Conservation (phyloP, 2,113 vertebrate species). For the Melanocharis versteri region DNA sequence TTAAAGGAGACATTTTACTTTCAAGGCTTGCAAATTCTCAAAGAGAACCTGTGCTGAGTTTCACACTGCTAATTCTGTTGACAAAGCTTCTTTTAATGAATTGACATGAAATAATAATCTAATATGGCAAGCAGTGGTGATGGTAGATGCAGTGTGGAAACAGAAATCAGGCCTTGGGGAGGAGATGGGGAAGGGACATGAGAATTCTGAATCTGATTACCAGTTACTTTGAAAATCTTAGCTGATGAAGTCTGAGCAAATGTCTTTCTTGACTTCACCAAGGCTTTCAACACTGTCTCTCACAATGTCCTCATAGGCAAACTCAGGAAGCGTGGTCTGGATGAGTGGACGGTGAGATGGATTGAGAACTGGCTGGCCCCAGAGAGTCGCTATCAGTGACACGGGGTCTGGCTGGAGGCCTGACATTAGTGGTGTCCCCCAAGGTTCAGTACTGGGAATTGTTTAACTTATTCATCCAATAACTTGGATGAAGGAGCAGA, state of each 20-base stretch:
- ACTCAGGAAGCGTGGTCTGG: neutral
- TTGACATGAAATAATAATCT: neutral
- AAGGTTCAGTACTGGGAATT: neutral
- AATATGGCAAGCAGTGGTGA: neutral
- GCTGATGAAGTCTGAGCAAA: neutral
- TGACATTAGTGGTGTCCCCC: neutral
- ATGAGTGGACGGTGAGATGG: neutral
- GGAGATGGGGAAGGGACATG: neutral
- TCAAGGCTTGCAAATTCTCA: neutral
- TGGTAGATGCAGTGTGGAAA: neutral
- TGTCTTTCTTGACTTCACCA: neutral
- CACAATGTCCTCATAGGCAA: neutral
- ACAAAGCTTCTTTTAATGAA: neutral
- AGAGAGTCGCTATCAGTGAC: rapidly evolving
- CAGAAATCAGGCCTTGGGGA: neutral
- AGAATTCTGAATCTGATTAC: neutral
- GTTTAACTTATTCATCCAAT: neutral
- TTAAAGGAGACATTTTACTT: neutral
- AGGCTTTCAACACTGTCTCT: neutral
- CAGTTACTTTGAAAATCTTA: neutral
- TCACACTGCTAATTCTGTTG: neutral
- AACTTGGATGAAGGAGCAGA: neutral
- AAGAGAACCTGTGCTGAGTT: neutral
- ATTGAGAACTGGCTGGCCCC: neutral
- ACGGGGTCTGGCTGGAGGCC: rapidly evolving